phyloP scores from a whole-genome alignment of 1,140 invertebrate genomes.

The Apis laboriosa region DNA sequence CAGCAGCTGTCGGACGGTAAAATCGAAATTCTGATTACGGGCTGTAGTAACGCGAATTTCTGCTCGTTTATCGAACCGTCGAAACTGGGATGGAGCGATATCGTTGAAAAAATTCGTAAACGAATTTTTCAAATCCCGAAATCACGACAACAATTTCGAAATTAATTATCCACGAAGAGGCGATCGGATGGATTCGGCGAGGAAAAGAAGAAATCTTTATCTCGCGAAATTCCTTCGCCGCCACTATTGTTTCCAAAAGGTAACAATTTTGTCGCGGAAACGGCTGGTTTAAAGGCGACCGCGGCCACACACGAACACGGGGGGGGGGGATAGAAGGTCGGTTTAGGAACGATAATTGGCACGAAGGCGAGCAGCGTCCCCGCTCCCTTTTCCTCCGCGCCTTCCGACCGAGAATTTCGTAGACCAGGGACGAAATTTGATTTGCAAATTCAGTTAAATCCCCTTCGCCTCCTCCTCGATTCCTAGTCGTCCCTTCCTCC shows the following conservation, averaged over 20 bases:
- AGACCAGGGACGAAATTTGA: slow-evolving; percentile 74
- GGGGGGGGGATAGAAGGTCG: slow-evolving; percentile 28
- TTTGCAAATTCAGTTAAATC: slow-evolving; percentile 78
- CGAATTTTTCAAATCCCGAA: neutral
- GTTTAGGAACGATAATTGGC: slow-evolving; percentile 72
- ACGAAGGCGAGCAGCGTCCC: slow-evolving; percentile 63
- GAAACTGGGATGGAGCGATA: too few relatives aligned
- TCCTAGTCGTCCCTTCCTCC: slow-evolving; percentile 45
- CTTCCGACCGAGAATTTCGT: slow-evolving; percentile 66
- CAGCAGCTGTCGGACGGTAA: slow-evolving; percentile 45
- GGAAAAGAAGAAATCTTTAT: too few relatives aligned
- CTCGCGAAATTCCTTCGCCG: neutral
- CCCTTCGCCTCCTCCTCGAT: slow-evolving; percentile 60
- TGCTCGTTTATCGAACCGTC: slow-evolving; percentile 43
- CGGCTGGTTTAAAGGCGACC: slow-evolving; percentile 44
- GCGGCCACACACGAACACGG: slow-evolving; percentile 12
- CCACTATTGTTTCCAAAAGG: slow-evolving; percentile 5
- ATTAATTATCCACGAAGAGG: neutral
- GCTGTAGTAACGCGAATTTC: slow-evolving; percentile 55
- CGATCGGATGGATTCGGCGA: neutral
- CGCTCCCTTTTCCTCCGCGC: slow-evolving; percentile 29
- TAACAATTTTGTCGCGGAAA: slow-evolving; percentile 14
- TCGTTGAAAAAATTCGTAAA: slow-evolving; percentile 27
- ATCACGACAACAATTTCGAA: neutral
- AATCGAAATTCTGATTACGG: slow-evolving; percentile 61